Base-by-base conservation (phyloP, 2,797 vertebrate genomes). In the Onychomys arenicola region DNA sequence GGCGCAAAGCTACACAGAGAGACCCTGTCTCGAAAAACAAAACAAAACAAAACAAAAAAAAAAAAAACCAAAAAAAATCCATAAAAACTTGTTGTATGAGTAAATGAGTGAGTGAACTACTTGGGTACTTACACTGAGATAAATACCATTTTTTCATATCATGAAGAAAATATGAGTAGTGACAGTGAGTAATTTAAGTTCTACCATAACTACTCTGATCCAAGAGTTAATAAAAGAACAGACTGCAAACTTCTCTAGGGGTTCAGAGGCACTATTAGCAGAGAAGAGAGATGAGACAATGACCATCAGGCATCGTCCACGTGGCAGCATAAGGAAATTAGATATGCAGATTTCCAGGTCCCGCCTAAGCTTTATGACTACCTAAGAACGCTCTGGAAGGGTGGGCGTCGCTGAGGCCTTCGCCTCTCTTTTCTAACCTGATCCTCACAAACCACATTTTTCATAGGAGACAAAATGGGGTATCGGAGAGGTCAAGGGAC, bases 211-310 rank as follows among this genome's bases (percentile, higher is more conserved):
- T 55, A 14, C 52, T 81, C 76, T 93, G 55, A 88, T 29, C 59
- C n/a, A 84, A 88, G 29, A 78, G 73, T 67, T 88, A 88, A n/a
- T 84, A 46, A 82, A 37, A 89, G 61, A 93, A 61, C 34, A 21
- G 21, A 90, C 78, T 82, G 83, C 81, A 52, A 9, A 88, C 46
- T 96, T 83, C 63, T 52, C 23, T 88, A 46, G 27, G 32, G n/a
- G 25, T 88, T 87, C 90, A 87, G 87, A 93, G 57, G 81, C 23
- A 61, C 67, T 19, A 71, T 73, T 49, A 85, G 59, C 81, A 32
- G 52, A 82, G 23, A 76, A 40, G 37, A 88, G 27, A 25, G 13
- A 75, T 23, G 46, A 11, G 43, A n/a, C 63, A 4, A 29, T 71
- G 32, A 19, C 37, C 69, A 11, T 27, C 2, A n/a, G 25, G 32